Evolutionary conservation across 2,888 invertebrate species (phyloP).

Genomic region (Eupithecia tripunctaria): DNA sequence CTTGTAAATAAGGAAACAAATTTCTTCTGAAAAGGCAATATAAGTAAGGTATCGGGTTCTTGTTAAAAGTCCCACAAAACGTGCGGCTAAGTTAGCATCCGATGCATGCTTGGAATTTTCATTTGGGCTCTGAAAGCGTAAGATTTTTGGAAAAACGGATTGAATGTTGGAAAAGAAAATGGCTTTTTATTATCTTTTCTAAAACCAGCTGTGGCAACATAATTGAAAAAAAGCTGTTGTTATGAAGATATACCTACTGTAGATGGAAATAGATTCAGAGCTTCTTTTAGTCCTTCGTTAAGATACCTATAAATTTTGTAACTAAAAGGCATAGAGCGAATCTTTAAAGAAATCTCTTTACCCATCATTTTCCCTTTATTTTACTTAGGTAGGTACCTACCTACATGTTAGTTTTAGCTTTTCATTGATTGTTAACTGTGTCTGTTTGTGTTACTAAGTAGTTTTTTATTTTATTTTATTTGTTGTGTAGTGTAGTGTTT

Average conservation of each 20-base stretch:
- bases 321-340: not conserved
- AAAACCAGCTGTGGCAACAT: not conserved
- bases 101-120: conserved; percentile 26
- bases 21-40: conserved; percentile 24
- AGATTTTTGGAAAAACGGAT: not conserved
- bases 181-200: not conserved
- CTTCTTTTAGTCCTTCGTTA: not conserved
- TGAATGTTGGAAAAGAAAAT: not conserved
- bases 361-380: not conserved
- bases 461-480: too few species aligned
- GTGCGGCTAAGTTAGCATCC: conserved; percentile 20
- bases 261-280: not conserved
- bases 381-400: not conserved
- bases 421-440: too few species aligned
- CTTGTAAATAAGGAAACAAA: conserved; percentile 28
- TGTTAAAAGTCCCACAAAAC: conserved; percentile 25
- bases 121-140: not conserved
- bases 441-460: too few species aligned
- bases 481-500: too few species aligned
- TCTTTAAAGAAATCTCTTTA: not conserved
- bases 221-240: not conserved
- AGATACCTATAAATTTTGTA: not conserved
- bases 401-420: not conserved
- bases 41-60: conserved; percentile 32
- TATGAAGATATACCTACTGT: not conserved